Evolutionary conservation across 2,113 vertebrate species (phyloP), one percentile per base, ranked within the genome.

Genomic region (Andinoacara biseriatus): DNA sequence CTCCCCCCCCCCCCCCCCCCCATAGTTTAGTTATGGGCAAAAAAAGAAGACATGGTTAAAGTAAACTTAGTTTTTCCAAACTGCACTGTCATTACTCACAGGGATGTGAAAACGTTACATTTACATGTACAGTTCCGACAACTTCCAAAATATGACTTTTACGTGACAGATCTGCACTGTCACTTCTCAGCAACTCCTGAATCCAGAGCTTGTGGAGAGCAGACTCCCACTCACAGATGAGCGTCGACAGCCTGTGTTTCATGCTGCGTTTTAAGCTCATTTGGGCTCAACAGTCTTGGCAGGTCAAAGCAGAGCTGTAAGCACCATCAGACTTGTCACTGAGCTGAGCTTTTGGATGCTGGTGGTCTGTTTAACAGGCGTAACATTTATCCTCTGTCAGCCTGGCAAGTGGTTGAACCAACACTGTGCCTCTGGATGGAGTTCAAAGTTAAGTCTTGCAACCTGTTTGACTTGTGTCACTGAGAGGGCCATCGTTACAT

Each of bases 261-360:
- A 86, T 63, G 86, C 83, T 85, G 92, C 2, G 59, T 87, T 86
- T 89, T 76, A 86, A 91, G 89, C 91, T 91, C 80, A 88, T 93
- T 91, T 91, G 87, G 82, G 83, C 84, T 88, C 86, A 74, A 52
- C 69, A 61, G 76, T 82, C 61, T 89, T 89, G 88, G 88, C 84
- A 87, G 82, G 88, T 86, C 83, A 88, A 78, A 88, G 86, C 76
- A 61, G 78, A 76, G 78, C 87, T 72, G 38, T 61, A 86, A 82
- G 87, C 84, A 75, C 58, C 76, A 52, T 69, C 78, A 72, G 81
- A 78, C 80, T 43, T 75, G 87, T 91, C 86, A 61, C 81, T 52
- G 79, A 84, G 57, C 74, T 75, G 83, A 80, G 77, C 46, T 81
- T 76, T 80, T 3, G 18, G 76, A 80, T 82, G 87, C 80, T 69